A percentile compares a stretch with the other conserved stretches of the same genome.
These are phyloP conservation scores for Agrypnus murinus DNA, from an alignment of 2,888 invertebrate species.

Conservation along the genomic window DNA sequence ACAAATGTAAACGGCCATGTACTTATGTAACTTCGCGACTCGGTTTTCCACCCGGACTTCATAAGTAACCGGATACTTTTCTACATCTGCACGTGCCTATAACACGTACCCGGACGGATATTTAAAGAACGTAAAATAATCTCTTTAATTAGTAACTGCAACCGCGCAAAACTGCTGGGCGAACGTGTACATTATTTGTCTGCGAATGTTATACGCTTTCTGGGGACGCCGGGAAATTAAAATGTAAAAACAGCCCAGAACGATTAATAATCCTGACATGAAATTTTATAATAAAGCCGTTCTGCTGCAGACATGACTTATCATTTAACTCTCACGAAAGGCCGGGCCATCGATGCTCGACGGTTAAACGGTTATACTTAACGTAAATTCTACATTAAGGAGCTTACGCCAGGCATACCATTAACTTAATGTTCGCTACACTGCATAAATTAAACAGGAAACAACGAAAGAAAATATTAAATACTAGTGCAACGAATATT, in stretches of 20 bases:
- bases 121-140: conserved; percentile 27
- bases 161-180: conserved; percentile 16
- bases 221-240: conserved; percentile 27
- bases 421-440: conserved; percentile 33
- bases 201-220: conserved; percentile 21
- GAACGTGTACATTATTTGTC: conserved; percentile 30
- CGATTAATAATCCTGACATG: conserved; percentile 40
- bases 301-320: conserved; percentile 41
- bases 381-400: conserved; percentile 37
- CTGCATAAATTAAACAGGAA: conserved; percentile 33
- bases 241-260: conserved; percentile 30
- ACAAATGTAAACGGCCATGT: conserved; percentile 62
- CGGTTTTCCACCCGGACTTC: conserved; percentile 34
- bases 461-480: conserved; percentile 32
- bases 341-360: conserved; percentile 32
- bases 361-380: conserved; percentile 42
- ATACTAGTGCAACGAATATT: background rate
- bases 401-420: conserved; percentile 40
- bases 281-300: conserved; percentile 43
- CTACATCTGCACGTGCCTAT: conserved; percentile 40
- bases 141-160: conserved; percentile 32
- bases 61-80: conserved; percentile 47
- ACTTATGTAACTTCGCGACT: conserved; percentile 36
- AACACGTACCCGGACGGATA: conserved; percentile 30
- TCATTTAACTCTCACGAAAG: conserved; percentile 38